These are phyloP conservation scores for Plotosus lineatus DNA, from an alignment of 2,113 vertebrate species.

Conservation along the genomic window DNA sequence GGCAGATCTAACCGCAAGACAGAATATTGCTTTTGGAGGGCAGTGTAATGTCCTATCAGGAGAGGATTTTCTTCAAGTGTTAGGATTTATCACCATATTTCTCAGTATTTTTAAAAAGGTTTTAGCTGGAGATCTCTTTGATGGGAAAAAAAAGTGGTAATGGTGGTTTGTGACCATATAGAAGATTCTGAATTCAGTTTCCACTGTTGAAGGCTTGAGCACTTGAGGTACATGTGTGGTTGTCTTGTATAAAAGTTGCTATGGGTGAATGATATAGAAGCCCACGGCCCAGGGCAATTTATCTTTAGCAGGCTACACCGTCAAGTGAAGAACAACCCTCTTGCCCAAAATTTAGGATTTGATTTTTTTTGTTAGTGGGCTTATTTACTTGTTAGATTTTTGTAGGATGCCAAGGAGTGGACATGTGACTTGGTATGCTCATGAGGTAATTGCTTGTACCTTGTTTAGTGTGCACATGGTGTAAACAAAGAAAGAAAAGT, in stretches of 20 bases:
- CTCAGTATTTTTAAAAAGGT: not conserved
- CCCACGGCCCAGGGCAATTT: not conserved
- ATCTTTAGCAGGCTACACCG: not conserved
- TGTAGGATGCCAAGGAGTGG: not conserved
- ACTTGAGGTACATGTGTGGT: not conserved
- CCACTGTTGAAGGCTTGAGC: not conserved
- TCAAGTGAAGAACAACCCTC: not conserved
- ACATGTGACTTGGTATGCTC: not conserved
- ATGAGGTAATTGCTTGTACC: not conserved
- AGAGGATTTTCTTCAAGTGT: not conserved
- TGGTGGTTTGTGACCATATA: not conserved
- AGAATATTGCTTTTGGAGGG: not conserved
- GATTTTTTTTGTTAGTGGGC: too few species aligned
- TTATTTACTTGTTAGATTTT: not conserved
- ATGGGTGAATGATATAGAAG: not conserved
- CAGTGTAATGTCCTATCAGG: not conserved
- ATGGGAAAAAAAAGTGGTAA: not conserved
- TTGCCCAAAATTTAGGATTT: not conserved
- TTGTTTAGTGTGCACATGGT: not conserved
- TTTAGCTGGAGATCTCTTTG: not conserved
- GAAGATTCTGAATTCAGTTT: not conserved
- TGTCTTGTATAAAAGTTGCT: not conserved
- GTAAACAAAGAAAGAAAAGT: not conserved
- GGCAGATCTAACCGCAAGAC: not conserved
- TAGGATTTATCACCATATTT: not conserved